phyloP scores from a whole-genome alignment of 2,113 vertebrate species.

The Burhinus oedicnemus region DNA sequence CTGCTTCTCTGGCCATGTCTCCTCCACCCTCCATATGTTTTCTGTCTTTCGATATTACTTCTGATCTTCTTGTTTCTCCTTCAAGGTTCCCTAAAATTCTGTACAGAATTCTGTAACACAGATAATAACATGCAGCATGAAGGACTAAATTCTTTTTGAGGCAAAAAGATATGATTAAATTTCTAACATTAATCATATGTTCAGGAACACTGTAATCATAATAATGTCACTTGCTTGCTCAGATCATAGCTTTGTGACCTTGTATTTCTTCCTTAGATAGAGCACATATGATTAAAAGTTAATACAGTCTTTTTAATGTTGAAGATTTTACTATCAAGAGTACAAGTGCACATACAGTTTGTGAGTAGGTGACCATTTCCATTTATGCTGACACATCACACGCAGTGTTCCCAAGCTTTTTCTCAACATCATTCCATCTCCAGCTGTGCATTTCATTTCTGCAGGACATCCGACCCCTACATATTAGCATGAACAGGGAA shows the following conservation, averaged over 20 bases:
- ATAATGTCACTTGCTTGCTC: background rate
- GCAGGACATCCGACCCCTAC: background rate
- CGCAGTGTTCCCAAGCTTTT: background rate
- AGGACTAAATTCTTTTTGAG: background rate
- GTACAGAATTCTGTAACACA: background rate
- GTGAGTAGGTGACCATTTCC: background rate
- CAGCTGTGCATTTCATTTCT: background rate
- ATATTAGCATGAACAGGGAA: background rate
- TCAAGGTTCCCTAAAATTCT: background rate
- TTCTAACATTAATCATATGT: background rate
- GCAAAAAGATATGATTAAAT: background rate
- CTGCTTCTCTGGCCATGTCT: background rate
- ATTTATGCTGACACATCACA: background rate
- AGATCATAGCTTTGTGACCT: background rate
- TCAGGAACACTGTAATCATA: background rate
- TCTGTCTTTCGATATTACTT: background rate
- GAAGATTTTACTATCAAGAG: background rate
- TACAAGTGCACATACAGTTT: background rate
- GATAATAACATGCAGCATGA: background rate
- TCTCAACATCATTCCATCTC: background rate
- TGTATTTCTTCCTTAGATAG: background rate
- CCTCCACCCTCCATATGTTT: background rate
- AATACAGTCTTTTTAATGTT: background rate
- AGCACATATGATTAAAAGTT: background rate
- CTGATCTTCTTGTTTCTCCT: background rate